Percentiles rank a stretch among this genome's conserved stretches.
phyloP scores from a whole-genome alignment of 2,113 vertebrate genomes.

The Noctilio leporinus region DNA sequence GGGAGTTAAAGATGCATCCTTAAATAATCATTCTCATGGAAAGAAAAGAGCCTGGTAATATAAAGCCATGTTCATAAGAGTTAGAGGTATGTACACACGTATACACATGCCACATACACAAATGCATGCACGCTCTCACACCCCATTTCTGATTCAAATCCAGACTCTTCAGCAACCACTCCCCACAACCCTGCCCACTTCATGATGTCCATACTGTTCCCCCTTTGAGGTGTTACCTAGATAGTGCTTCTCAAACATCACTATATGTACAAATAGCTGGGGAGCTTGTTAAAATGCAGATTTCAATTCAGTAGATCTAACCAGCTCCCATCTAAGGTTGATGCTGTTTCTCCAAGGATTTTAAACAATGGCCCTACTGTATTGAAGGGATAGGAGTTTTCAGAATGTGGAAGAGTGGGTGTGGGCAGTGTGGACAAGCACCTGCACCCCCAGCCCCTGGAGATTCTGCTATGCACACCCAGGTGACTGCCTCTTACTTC shows the following conservation, averaged over 20 bases:
- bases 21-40: not conserved
- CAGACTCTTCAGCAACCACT: not conserved
- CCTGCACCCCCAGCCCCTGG: rapidly evolving
- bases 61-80: not conserved
- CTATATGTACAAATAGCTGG: too few species aligned
- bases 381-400: not conserved
- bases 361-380: not conserved
- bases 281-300: not conserved
- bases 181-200: not conserved
- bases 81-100: not conserved
- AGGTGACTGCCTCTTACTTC: not conserved
- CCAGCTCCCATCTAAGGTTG: not conserved
- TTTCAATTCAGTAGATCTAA: not conserved
- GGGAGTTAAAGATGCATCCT: not conserved
- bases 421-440: not conserved
- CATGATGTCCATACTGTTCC: too few species aligned
- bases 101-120: not conserved
- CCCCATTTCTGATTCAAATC: not conserved
- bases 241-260: not conserved
- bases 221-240: not conserved
- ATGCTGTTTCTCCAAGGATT: not conserved
- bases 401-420: not conserved
- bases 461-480: not conserved
- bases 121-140: not conserved
- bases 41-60: not conserved